Evolutionary conservation across 2,888 invertebrate species (phyloP).

Genomic region (Agrochola litura): DNA sequence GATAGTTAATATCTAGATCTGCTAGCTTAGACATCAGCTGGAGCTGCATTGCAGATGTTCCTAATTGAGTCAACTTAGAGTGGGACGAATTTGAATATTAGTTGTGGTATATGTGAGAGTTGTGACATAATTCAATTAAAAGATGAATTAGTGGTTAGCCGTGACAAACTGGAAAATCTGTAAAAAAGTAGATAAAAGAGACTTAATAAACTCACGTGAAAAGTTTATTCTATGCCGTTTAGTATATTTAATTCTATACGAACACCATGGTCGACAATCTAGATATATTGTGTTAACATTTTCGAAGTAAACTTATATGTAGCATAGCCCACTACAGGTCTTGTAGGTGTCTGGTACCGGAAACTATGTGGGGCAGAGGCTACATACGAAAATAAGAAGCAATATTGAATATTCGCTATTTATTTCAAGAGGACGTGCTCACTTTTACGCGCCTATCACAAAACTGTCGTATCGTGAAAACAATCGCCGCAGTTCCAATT

Average conservation of each 20-base stretch:
- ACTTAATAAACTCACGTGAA: neutral
- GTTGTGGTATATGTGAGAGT: neutral
- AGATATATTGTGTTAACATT: too few relatives aligned
- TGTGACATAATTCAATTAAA: neutral
- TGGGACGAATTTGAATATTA: neutral
- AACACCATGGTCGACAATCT: too few relatives aligned
- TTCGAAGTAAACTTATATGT: too few relatives aligned
- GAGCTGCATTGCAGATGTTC: conserved; percentile 41
- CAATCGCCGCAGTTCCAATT: too few relatives aligned
- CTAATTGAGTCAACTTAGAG: conserved; percentile 27
- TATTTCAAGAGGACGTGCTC: too few relatives aligned
- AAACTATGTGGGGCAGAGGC: too few relatives aligned
- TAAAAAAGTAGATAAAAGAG: neutral
- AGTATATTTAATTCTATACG: neutral
- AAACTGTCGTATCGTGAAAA: too few relatives aligned
- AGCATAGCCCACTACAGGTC: too few relatives aligned
- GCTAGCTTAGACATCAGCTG: conserved; percentile 6
- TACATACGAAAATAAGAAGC: too few relatives aligned
- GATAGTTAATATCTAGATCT: neutral
- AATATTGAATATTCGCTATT: too few relatives aligned
- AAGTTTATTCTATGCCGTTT: neutral
- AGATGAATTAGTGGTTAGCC: neutral
- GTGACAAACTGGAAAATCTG: neutral
- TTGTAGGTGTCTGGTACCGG: too few relatives aligned
- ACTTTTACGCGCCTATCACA: too few relatives aligned